A percentile compares a stretch with the other conserved stretches of the same genome.
These are phyloP conservation scores for Hypsopygia costalis DNA, from an alignment of 2,888 invertebrate species.

Conservation along the genomic window DNA sequence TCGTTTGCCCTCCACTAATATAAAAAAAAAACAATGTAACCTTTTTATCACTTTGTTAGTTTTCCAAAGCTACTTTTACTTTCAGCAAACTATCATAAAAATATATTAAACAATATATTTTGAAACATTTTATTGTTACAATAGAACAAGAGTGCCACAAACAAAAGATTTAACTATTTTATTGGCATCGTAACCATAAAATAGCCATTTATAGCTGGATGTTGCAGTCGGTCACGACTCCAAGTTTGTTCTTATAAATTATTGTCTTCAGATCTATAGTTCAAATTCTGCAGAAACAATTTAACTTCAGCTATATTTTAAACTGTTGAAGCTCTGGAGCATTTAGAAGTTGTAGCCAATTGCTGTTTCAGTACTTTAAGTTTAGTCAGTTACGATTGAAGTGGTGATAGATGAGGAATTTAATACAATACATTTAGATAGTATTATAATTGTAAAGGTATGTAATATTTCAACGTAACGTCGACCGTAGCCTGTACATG, in stretches of 20 bases:
- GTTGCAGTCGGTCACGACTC: slow-evolving; percentile 15
- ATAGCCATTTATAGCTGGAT: slow-evolving; percentile 3
- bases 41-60: too few relatives aligned
- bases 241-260: slow-evolving; percentile 21
- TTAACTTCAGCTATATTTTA: slow-evolving; percentile 32
- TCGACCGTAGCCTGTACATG: too few relatives aligned
- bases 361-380: background rate
- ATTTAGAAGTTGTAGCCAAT: slow-evolving; percentile 18
- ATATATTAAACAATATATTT: background rate
- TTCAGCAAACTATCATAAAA: too few relatives aligned
- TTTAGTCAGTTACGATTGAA: too few relatives aligned
- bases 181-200: slow-evolving; percentile 8
- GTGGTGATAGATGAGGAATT: too few relatives aligned
- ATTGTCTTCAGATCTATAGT: slow-evolving; percentile 11
- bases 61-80: too few relatives aligned
- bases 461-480: too few relatives aligned
- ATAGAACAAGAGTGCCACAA: slow-evolving; percentile 5
- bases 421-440: too few relatives aligned
- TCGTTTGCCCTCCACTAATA: too few relatives aligned
- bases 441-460: too few relatives aligned
- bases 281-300: slow-evolving; percentile 26
- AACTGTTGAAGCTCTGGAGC: slow-evolving; percentile 13
- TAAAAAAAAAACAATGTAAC: too few relatives aligned
- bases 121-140: slow-evolving; percentile 2
- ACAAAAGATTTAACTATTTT: slow-evolving; percentile 13